Evolutionary conservation across 2,888 invertebrate genomes (phyloP), one percentile per base, ranked within the genome.

Genomic region (Diarsia rubi): DNA sequence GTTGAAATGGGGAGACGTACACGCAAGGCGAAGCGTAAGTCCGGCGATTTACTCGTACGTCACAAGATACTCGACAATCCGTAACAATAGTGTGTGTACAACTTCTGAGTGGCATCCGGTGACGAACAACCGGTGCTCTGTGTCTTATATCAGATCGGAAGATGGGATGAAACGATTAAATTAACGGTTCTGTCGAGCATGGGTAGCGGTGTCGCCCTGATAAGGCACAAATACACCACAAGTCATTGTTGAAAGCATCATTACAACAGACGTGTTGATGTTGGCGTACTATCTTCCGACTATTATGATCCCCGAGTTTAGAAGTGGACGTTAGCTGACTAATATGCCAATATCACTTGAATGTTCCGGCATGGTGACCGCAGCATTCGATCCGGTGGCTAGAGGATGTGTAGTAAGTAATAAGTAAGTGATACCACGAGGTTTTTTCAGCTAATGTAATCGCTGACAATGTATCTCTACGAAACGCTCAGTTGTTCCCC

Each of bases 401-500:
- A 27, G 24, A 24, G 24, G 57, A 72, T 70, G 74, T 79, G 57
- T 65, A 64, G 42, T 66, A 73, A 64, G 42, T 66, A 73, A 81
- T 85, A 73, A 81, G 71, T 79, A n/a, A 84, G 73, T 74, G 44
- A 68, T 81, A 80, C 84, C 77, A 74, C 85, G 85, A 85, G 76
- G 79, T 86, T 81, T 83, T 76, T 78, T 31, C 44, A 12, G 60
- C 81, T 92, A 91, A 91, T 91, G 90, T 87, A 83, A 79, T 87
- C 90, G 82, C 86, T 92, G 91, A 93, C 92, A 93, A 92, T 92
- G 90, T 91, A 92, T 91, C 87, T 89, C 88, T 86, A 80, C 89
- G 88, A 63, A 63, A 59, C 21, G n/a, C 47, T 69, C 64, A 27
- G 57, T 52, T 67, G 42, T 65, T 54, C 49, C n/a, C 45, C 27